Percentiles rank a stretch among this genome's conserved stretches.
phyloP scores from a whole-genome alignment of 2,888 invertebrate species.

The Netelia melanura region DNA sequence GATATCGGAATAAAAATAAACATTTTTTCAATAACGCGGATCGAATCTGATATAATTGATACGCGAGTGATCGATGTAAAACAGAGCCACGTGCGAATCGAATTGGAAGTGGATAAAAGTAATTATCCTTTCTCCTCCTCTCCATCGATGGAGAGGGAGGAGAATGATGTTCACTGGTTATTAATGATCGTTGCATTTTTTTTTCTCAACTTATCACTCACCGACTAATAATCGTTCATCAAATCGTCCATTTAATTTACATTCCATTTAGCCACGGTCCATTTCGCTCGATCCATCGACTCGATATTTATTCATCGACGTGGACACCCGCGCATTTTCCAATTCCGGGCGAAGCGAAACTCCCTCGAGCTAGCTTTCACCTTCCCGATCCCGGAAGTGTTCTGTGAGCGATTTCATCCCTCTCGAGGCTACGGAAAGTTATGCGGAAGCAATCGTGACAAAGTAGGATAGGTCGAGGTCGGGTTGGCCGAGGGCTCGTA shows the following conservation, averaged over 20 bases:
- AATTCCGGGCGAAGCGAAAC: too few relatives aligned
- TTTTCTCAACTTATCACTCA: too few relatives aligned
- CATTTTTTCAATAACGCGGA: constrained; percentile 11
- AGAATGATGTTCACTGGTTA: too few relatives aligned
- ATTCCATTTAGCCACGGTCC: too few relatives aligned
- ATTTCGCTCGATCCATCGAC: neutral
- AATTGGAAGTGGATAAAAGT: too few relatives aligned
- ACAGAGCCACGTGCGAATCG: too few relatives aligned
- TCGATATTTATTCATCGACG: neutral
- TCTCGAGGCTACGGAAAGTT: constrained; percentile 43
- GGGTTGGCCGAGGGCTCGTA: constrained; percentile 34
- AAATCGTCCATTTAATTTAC: too few relatives aligned
- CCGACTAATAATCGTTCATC: too few relatives aligned
- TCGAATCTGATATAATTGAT: neutral
- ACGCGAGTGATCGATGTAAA: neutral
- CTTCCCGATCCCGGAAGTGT: constrained; percentile 5
- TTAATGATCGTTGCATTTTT: too few relatives aligned
- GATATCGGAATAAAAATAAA: neutral
- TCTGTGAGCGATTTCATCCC: constrained; percentile 25
- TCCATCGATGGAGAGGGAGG: too few relatives aligned
- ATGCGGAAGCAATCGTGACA: constrained; percentile 20
- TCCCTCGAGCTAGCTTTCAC: neutral
- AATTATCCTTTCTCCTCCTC: too few relatives aligned
- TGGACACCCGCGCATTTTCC: neutral
- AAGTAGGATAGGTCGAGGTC: constrained; percentile 58